These are phyloP conservation scores for human (Homo sapiens) DNA, from an alignment of 2,113 vertebrate species.

Conservation along the genomic window DNA sequence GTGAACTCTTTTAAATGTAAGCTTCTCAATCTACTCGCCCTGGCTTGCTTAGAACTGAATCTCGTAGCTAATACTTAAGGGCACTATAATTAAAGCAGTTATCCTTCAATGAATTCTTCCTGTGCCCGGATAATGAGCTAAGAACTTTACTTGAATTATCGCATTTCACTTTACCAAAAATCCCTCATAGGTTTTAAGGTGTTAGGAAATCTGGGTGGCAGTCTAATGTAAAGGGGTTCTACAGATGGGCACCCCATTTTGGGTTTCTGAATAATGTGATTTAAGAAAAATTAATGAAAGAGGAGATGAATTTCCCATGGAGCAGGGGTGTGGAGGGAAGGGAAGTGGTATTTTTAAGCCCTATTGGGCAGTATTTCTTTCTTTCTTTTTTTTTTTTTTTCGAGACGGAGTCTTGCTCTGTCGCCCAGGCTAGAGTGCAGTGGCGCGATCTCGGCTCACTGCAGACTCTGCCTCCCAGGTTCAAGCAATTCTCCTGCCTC, in stretches of 20 bases:
- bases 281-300: constrained; percentile 1
- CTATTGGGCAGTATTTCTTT: not conserved
- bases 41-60: not conserved
- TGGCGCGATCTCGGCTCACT: no score
- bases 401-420: no score
- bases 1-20: not conserved
- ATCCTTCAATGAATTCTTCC: not conserved
- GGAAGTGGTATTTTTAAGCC: not conserved
- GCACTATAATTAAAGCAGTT: not conserved
- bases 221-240: not conserved
- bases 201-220: not conserved
- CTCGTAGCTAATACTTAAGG: not conserved
- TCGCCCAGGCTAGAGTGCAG: no score
- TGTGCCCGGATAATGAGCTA: not conserved
- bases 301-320: not conserved
- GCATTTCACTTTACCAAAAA: not conserved
- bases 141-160: not conserved
- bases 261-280: not conserved
- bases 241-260: not conserved
- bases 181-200: not conserved
- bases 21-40: not conserved
- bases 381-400: no score
- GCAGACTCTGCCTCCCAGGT: no score
- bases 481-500: no score
- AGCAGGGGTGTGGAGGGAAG: not conserved